Evolutionary conservation across 2,888 invertebrate genomes (phyloP).

Genomic region (Stenolophus ochropezus): DNA sequence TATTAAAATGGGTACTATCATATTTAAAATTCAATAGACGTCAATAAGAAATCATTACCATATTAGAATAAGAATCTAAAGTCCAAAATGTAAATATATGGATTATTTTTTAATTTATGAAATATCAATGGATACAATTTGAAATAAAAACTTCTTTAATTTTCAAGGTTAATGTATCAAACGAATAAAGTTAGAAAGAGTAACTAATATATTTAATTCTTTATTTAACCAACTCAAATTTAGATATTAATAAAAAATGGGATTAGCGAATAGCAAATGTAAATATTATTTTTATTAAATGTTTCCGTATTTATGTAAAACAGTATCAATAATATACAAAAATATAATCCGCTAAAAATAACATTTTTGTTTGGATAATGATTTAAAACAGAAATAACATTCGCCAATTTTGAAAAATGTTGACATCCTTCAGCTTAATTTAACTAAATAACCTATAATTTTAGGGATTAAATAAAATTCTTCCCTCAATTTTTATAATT

Average conservation of each 20-base stretch:
- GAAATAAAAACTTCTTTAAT: too few species aligned
- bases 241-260: neutral
- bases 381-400: neutral
- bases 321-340: slow-evolving; percentile 19
- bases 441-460: neutral
- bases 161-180: too few species aligned
- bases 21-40: too few species aligned
- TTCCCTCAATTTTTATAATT: neutral
- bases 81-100: too few species aligned
- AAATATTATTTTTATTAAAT: slow-evolving; percentile 26
- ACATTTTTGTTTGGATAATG: slow-evolving; percentile 25
- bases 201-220: too few species aligned
- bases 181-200: too few species aligned
- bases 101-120: too few species aligned
- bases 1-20: too few species aligned
- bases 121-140: too few species aligned
- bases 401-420: neutral
- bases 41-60: too few species aligned
- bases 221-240: neutral
- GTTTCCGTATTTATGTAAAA: slow-evolving; percentile 16
- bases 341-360: slow-evolving; percentile 34
- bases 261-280: neutral
- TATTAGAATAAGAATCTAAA: too few species aligned
- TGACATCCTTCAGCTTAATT: neutral
- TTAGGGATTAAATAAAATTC: neutral